phyloP scores from a whole-genome alignment of 2,797 vertebrate genomes.

The Nasua narica region DNA sequence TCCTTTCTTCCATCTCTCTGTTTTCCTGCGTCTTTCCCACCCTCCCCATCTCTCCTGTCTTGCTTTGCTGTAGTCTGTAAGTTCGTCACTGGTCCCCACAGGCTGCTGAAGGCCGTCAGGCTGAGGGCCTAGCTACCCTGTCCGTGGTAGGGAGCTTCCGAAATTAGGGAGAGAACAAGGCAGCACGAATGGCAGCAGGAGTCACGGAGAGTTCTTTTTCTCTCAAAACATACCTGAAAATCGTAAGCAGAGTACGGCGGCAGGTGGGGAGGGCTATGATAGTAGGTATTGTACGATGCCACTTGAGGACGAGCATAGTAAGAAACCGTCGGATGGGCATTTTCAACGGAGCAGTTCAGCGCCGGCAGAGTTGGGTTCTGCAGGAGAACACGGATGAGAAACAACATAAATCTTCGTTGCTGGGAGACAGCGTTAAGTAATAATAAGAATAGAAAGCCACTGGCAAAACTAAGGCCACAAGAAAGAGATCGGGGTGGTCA shows the following conservation, averaged over 20 bases:
- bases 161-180: neutral
- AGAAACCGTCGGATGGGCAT: conserved; percentile 86
- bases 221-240: conserved; percentile 89
- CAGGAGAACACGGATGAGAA: conserved; percentile 52
- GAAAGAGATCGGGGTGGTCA: neutral
- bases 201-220: neutral
- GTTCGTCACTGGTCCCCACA: neutral
- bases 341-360: conserved; percentile 92
- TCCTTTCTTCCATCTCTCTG: neutral
- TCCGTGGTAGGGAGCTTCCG: neutral
- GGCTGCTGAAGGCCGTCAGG: neutral
- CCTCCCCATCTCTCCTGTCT: neutral
- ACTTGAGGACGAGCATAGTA: conserved; percentile 88
- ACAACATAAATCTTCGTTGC: neutral
- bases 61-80: neutral
- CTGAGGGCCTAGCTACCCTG: neutral
- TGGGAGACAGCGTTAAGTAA: neutral
- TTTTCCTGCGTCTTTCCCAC: neutral
- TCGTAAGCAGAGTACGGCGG: conserved; percentile 97
- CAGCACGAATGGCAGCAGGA: neutral
- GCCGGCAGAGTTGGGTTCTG: conserved; percentile 91
- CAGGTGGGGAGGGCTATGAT: conserved; percentile 94
- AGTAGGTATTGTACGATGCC: conserved; percentile 90
- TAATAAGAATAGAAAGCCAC: neutral
- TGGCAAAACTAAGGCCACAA: neutral